Evolutionary conservation across 2,888 invertebrate species (phyloP), one percentile per base, ranked within the genome.

Genomic region (Antheraea yamamai): DNA sequence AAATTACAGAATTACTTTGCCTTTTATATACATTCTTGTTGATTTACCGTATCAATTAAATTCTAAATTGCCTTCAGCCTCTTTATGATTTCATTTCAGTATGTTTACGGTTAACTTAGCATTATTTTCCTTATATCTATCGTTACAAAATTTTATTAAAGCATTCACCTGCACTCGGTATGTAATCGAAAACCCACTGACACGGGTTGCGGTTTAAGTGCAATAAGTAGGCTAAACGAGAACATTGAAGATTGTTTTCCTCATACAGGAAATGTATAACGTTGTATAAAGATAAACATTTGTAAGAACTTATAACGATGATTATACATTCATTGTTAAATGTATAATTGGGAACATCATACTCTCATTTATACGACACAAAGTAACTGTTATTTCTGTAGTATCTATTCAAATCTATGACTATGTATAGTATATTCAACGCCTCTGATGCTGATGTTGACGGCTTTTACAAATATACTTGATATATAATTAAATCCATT

Each of bases 121-220:
- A 39, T 4, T 1, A 70, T 39, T n/a, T 39, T 68, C 70, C 39
- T n/a, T 39, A 10, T 39, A 39, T 70, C n/a, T 10, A 70, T 10
- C 7, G n/a, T 20, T 39, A 39, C 23, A 39, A 39, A 30, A 16
- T 26, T 66, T 66, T 30, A 26, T 30, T 66, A 30, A 66, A 30
- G 26, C 64, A 66, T 66, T 66, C 64, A 66, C 26, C 64, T 66
- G 64, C 64, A 30, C 30, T 16, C 6, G 1, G 16, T 16, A 66
- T 66, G 10, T n/a, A 39, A 70, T 39, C 39, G 39, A 70, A 68
- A 70, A 70, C 70, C 70, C 70, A 39, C 7, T n/a, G 20, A 35
- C 70, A 70, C 70, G 70, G 4, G 70, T 39, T 39, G 70, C 70
- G 70, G 70, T 70, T 70, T 70, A 70, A 3, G 20, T 10, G 39